Base-by-base conservation (phyloP, 2,113 vertebrate genomes). In the Daphoenositta chrysoptera region DNA sequence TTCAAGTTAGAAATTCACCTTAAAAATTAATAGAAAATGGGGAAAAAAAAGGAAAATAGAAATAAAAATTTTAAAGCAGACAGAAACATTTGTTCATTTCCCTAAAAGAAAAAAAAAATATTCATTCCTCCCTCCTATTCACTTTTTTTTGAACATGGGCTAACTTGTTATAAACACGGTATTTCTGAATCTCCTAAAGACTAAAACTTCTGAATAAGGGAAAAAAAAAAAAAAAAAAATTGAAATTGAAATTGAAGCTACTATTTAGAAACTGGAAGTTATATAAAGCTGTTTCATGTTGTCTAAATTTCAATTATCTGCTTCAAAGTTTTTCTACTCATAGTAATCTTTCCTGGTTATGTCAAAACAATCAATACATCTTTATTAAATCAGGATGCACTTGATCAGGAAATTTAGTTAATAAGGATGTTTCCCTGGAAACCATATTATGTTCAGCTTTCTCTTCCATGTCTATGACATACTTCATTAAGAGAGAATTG, bases 311-410 rank as follows among this genome's bases (percentile, higher is more conserved):
- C 39, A 94, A 26, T 40, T 70, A 87, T 39, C 10, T 58, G 24
- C 7, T 58, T 80, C 33, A 58, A 42, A 51, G 4, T 24, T 76
- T 58, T 84, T 53, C 35, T 68, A 5, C 24, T 72, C 22, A n/a
- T 27, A 79, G n/a, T 40, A 76, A 76, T 37, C 11, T 93, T 87
- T 92, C 86, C 44, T 86, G 88, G 75, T 84, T 82, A 79, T 28
- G 82, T 75, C 13, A 93, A 70, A 86, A 75, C 47, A 94, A 88
- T 94, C 60, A 82, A 95, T 91, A 80, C 21, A 51, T 66, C 68
- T 85, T 90, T 86, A 92, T 90, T 90, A 81, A 93, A 97, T 96
- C 92, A 97, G 96, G 94, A 96, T 93, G 68, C 9, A 56, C 37
- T 50, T 80, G 71, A 90, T 81, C n/a, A 83, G 79, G 92, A 93